Evolutionary conservation across 2,888 invertebrate genomes (phyloP), one percentile per base, ranked within the genome.

Genomic region (Drosophila algonquin): DNA sequence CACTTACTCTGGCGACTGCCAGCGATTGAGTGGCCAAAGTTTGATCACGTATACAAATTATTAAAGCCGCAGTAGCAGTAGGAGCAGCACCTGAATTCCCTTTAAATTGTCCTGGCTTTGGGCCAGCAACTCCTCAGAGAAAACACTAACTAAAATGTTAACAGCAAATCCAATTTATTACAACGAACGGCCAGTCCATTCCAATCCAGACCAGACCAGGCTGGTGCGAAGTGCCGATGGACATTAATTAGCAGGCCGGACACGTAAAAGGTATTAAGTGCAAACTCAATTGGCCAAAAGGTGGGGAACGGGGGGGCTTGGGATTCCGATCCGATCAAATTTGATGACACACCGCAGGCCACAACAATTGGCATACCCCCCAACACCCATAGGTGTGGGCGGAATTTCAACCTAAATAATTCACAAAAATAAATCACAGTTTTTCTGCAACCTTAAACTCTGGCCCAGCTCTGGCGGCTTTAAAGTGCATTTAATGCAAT

Each of bases 231-330:
- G 40, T 40, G 40, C 51, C 16, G 16, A 4, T 21, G 48, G 59
- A 50, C 77, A 67, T 81, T 79, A 87, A 79, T 87, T 82, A 77
- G 65, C 61, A 64, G 68, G 53, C 73, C 74, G 46, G 60, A 63
- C 87, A 87, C 81, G 81, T 84, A 81, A 53, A 63, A 56, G 40
- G 59, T 73, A 87, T 84, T 77, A 79, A 73, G 52, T 71, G 62
- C 62, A 52, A 53, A 58, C 59, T 56, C 71, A 63, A 63, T 59
- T 55, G 35, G 35, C 52, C 45, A 46, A 45, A 6, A 40, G 52
- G 47, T 48, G 12, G 4, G 10, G 0, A 24, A 3, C 12, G 1
- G 51, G 44, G n/a, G 9, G 46, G 24, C 54, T 16, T 67, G 63
- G 61, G 55, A 18, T 57, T 51, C 48, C 70, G 64, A 63, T 51